Evolutionary conservation across 2,888 invertebrate genomes (phyloP).

Genomic region (Hyles lineata): DNA sequence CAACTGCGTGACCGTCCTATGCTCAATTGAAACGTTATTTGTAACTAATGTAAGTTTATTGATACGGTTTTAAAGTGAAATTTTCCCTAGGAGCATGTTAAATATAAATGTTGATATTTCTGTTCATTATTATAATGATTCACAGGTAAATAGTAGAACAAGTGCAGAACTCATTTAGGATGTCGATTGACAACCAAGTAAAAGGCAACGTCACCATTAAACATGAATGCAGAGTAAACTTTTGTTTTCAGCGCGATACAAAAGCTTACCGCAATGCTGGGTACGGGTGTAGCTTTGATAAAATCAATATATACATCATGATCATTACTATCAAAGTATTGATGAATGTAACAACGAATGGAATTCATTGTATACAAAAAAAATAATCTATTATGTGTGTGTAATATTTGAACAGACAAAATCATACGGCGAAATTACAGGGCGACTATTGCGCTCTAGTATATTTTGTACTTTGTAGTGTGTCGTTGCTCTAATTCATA

Average conservation of each 20-base stretch:
- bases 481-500: neutral
- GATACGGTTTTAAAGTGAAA: neutral
- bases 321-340: too few relatives aligned
- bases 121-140: neutral
- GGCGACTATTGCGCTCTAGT: neutral
- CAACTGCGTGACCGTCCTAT: slow-evolving; percentile 23
- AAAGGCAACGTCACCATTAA: neutral
- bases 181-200: neutral
- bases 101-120: neutral
- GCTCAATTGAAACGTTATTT: slow-evolving; percentile 21
- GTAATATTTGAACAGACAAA: neutral
- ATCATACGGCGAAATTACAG: neutral
- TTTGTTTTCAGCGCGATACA: neutral
- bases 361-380: neutral
- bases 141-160: neutral
- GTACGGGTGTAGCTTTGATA: too few relatives aligned
- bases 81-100: neutral
- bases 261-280: neutral
- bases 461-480: neutral
- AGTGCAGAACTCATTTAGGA: neutral
- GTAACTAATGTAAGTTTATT: slow-evolving; percentile 1
- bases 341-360: neutral
- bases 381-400: too few relatives aligned
- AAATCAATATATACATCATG: too few relatives aligned
- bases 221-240: neutral